Evolutionary conservation across 1,140 invertebrate genomes (phyloP).

Genomic region (Orchesella cincta): DNA sequence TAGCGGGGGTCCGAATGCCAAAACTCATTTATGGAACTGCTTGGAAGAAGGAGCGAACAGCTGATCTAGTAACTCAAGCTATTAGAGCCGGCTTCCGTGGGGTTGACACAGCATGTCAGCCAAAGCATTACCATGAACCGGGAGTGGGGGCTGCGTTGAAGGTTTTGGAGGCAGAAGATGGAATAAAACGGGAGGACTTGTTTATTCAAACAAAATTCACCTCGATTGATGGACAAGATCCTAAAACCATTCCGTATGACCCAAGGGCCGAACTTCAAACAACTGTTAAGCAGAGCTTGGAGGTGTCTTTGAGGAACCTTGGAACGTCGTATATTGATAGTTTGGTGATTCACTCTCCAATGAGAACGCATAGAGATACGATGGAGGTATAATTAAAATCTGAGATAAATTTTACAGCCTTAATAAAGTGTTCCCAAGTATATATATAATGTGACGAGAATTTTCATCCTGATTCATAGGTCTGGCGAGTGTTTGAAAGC

Average conservation of each 20-base stretch:
- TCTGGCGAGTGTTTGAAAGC: conserved; percentile 48
- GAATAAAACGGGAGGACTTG: conserved; percentile 32
- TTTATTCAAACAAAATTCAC: conserved; percentile 50
- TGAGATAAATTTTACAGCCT: neutral
- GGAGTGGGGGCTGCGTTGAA: conserved; percentile 40
- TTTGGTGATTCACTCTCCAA: conserved; percentile 44
- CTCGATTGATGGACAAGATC: conserved; percentile 48
- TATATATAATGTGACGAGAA: neutral
- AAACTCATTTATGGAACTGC: conserved; percentile 50
- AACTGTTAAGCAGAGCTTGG: conserved; percentile 39
- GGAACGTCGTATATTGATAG: conserved; percentile 46
- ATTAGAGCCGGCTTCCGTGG: conserved; percentile 42
- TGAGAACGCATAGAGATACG: conserved; percentile 41
- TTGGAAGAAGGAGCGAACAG: conserved; percentile 47
- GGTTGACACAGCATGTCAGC: conserved; percentile 49
- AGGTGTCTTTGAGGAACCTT: conserved; percentile 37
- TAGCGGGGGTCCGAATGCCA: conserved; percentile 42
- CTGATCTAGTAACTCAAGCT: conserved; percentile 42
- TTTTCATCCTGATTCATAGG: neutral
- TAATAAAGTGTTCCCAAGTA: neutral
- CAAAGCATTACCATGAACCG: conserved; percentile 48
- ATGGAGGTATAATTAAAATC: conserved; percentile 24
- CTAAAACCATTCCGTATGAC: conserved; percentile 45
- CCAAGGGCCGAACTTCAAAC: conserved; percentile 24
- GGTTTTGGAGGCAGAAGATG: conserved; percentile 5